These are phyloP conservation scores for Ctenopoma multispine DNA, from an alignment of 2,797 vertebrate genomes.

Conservation along the genomic window DNA sequence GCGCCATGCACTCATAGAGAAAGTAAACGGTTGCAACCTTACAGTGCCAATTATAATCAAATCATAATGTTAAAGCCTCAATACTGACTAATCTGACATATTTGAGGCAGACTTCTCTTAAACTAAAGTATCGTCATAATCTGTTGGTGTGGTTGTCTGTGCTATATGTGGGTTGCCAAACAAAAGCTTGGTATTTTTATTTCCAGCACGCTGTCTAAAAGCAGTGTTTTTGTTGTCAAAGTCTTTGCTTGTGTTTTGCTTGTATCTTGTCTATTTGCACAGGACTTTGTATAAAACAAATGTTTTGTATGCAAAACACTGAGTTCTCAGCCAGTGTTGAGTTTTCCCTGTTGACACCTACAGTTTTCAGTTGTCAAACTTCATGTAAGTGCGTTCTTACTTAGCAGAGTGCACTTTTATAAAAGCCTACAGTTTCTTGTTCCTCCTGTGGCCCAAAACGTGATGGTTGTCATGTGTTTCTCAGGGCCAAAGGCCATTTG, in stretches of 20 bases:
- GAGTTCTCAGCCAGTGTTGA: not conserved
- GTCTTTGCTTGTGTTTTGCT: not conserved
- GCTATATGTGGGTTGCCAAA: not conserved
- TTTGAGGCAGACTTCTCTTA: too few species aligned
- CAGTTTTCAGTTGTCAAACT: too few species aligned
- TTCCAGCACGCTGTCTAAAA: not conserved
- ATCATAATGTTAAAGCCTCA: too few species aligned
- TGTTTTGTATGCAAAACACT: not conserved
- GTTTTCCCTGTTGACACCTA: not conserved
- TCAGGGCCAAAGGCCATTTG: not conserved
- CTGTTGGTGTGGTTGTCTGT: not conserved
- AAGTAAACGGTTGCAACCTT: too few species aligned
- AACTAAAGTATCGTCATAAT: not conserved
- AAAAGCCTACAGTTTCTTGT: too few species aligned
- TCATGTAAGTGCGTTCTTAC: not conserved
- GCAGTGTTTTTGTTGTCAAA: not conserved
- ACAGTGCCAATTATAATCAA: too few species aligned
- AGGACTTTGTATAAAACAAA: slow-evolving; percentile 2
- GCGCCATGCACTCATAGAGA: too few species aligned
- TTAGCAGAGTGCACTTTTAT: too few species aligned
- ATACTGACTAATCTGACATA: too few species aligned
- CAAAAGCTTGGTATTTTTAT: not conserved
- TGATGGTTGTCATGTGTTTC: slow-evolving; percentile 2
- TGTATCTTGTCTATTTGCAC: slow-evolving; percentile 12
- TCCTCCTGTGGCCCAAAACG: not conserved